Evolutionary conservation across 35 echinoderm and acorn worm genomes (phyloP).

Genomic region (Apostichopus parvimensis): DNA sequence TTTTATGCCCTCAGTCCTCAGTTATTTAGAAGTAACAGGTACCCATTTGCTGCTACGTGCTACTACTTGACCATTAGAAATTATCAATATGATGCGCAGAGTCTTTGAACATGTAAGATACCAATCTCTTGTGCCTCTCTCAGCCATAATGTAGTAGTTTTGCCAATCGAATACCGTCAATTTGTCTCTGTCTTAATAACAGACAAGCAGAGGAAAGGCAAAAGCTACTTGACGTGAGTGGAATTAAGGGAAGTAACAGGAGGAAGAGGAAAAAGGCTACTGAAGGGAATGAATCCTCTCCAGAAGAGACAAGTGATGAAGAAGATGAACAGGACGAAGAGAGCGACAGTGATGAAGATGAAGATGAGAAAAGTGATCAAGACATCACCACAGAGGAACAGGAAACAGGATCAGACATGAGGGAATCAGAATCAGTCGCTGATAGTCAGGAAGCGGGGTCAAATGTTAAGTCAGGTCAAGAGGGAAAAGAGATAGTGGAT

Average conservation of each 20-base stretch:
- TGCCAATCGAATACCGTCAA: not conserved
- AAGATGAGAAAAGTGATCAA: not conserved
- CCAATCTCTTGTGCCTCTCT: not conserved
- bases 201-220: constrained; percentile 48
- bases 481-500: not conserved
- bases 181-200: not conserved
- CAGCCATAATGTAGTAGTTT: not conserved
- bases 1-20: too few species aligned
- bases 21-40: too few species aligned
- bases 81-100: too few species aligned
- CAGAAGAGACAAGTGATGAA: constrained; percentile 3
- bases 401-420: not conserved
- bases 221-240: constrained; percentile 63
- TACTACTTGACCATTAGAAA: too few species aligned
- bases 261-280: constrained; percentile 50
- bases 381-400: not conserved
- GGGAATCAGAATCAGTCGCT: not conserved
- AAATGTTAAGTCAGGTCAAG: not conserved
- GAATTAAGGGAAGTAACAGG: constrained; percentile 88
- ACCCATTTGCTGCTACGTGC: too few species aligned
- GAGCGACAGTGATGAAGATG: not conserved
- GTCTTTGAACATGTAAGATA: not conserved
- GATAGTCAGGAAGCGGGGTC: not conserved
- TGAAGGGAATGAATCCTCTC: not conserved
- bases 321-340: constrained; percentile 44